phyloP scores from a whole-genome alignment of 2,113 vertebrate species.

The Campylomormyrus numenius region DNA sequence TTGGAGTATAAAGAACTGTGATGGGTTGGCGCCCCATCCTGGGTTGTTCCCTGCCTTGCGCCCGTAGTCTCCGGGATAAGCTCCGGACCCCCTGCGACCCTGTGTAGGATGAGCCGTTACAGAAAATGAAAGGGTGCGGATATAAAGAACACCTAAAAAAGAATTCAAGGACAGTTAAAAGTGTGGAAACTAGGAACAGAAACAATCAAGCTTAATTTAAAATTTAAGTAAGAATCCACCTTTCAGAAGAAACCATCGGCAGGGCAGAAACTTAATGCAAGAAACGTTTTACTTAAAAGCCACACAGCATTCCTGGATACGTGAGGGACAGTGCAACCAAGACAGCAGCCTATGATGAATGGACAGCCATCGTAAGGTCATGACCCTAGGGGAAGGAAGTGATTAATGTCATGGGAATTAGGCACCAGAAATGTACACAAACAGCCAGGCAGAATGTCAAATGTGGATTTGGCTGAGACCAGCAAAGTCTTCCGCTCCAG shows the following conservation, averaged over 20 bases:
- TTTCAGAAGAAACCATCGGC: not conserved
- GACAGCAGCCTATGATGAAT: constrained; percentile 1
- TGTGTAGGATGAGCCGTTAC: no score
- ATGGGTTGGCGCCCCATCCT: no score
- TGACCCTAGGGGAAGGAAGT: not conserved
- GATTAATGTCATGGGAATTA: constrained; percentile 20
- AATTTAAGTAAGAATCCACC: not conserved
- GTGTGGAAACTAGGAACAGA: not conserved
- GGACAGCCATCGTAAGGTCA: not conserved
- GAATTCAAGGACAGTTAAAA: not conserved
- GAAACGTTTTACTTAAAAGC: not conserved
- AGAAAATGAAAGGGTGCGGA: no score
- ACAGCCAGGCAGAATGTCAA: constrained; percentile 13
- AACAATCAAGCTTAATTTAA: not conserved
- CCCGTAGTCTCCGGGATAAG: no score
- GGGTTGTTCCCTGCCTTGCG: no score
- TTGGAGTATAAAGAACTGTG: not conserved
- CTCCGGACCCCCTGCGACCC: no score
- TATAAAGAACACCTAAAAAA: not conserved
- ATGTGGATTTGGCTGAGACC: constrained; percentile 1
- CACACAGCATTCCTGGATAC: not conserved
- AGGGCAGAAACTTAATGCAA: not conserved
- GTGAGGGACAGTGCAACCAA: not conserved
- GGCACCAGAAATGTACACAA: constrained; percentile 13
- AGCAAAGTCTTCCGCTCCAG: not conserved